Percentiles rank a stretch among this genome's conserved stretches.
Evolutionary conservation across 2,113 vertebrate genomes (phyloP).

Genomic region (Lepus europaeus): DNA sequence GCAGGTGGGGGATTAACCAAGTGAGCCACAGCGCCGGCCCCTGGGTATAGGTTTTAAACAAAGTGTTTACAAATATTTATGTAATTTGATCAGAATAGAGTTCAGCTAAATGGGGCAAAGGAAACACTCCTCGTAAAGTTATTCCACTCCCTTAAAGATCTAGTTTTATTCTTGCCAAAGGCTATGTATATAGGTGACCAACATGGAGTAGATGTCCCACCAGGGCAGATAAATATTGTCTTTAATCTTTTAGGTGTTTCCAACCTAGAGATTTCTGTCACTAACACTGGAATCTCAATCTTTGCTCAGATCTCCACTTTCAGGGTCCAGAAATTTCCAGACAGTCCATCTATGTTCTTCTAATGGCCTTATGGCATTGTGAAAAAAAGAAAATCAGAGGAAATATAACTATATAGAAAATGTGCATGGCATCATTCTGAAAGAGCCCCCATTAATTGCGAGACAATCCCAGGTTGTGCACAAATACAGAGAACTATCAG

Average conservation of each 20-base stretch:
- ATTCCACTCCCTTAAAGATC: neutral
- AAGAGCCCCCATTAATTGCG: neutral
- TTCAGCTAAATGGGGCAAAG: neutral
- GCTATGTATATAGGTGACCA: neutral
- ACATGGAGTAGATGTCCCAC: neutral
- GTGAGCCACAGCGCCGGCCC: too few relatives aligned
- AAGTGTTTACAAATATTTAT: neutral
- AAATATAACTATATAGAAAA: neutral
- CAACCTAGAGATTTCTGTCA: neutral
- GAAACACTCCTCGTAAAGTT: neutral
- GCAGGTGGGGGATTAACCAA: too few relatives aligned
- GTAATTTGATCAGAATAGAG: neutral
- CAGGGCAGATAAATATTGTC: rapidly evolving
- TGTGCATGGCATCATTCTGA: neutral
- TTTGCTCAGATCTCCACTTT: neutral
- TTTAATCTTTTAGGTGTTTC: neutral
- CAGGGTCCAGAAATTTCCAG: neutral
- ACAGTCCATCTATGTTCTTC: neutral
- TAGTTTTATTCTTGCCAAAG: neutral
- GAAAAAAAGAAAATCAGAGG: neutral
- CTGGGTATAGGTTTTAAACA: neutral
- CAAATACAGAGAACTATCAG: neutral
- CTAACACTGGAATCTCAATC: neutral
- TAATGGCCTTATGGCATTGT: neutral
- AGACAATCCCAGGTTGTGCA: neutral